Percentiles rank a stretch among this genome's conserved stretches.
Conservation (phyloP, 2,797 vertebrate genomes). For the Babyrousa celebensis region DNA sequence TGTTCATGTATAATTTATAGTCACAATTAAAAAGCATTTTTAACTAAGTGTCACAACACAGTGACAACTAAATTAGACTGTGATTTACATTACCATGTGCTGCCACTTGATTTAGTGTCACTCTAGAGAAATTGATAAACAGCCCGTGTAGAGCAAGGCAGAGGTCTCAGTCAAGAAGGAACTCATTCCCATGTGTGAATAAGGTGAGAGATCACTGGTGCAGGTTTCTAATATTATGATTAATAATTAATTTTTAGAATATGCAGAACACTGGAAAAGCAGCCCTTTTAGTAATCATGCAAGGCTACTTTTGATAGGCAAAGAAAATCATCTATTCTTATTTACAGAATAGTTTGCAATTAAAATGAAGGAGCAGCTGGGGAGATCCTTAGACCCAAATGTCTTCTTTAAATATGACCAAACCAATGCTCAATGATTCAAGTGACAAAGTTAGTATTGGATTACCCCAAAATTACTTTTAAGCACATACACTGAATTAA, state of each 20-base stretch:
- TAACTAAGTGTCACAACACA: conserved; percentile 93
- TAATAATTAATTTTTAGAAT: conserved; percentile 82
- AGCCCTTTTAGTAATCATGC: conserved; percentile 57
- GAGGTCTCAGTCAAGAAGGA: conserved; percentile 86
- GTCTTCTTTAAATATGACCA: background rate
- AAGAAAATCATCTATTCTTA: conserved; percentile 60
- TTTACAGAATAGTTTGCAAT: conserved; percentile 6
- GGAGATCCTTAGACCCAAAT: background rate
- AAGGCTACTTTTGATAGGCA: conserved; percentile 34
- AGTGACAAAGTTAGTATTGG: background rate
- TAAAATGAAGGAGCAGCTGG: background rate
- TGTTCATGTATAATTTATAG: conserved; percentile 93
- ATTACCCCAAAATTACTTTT: background rate
- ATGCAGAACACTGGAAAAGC: conserved; percentile 64
- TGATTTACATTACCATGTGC: conserved; percentile 91
- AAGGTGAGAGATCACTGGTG: conserved; percentile 79
- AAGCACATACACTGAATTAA: background rate
- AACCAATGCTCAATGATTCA: background rate
- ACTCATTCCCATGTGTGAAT: conserved; percentile 83
- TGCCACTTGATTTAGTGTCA: conserved; percentile 91
- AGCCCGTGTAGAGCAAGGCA: conserved; percentile 85
- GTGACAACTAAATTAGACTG: conserved; percentile 93
- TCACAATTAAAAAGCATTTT: conserved; percentile 94
- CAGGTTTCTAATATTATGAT: conserved; percentile 70
- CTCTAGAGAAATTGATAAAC: conserved; percentile 90